These are phyloP conservation scores for Mellilla xanthometata DNA, from an alignment of 2,888 invertebrate genomes.

Conservation along the genomic window DNA sequence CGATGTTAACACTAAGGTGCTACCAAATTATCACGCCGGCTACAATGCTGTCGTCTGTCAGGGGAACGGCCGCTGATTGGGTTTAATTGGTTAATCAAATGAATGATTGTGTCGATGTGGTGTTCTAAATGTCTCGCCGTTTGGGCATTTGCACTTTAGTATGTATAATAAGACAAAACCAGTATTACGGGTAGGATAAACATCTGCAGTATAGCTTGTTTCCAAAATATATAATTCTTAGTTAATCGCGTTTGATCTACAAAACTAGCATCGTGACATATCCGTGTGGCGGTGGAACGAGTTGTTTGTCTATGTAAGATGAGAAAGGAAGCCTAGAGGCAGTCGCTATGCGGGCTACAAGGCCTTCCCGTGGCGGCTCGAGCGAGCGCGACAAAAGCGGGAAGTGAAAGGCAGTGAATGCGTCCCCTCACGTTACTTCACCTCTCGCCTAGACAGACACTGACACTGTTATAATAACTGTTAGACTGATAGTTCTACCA, in stretches of 20 bases:
- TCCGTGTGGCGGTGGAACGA: constrained; percentile 11
- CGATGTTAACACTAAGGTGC: constrained; percentile 24
- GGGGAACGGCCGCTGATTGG: constrained; percentile 15
- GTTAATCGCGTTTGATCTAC: not conserved
- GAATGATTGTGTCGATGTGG: constrained; percentile 2
- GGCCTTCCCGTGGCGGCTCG: constrained; percentile 71
- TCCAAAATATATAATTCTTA: not conserved
- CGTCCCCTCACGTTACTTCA: constrained; percentile 67
- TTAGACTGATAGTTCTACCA: constrained; percentile 23
- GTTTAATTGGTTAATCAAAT: constrained; percentile 19
- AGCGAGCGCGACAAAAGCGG: constrained; percentile 77
- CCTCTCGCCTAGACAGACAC: constrained; percentile 48
- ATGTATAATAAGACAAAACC: no score
- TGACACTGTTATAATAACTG: constrained; percentile 29
- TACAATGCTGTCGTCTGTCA: constrained; percentile 31
- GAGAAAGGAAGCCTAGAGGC: constrained; percentile 71
- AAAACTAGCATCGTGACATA: constrained; percentile 1
- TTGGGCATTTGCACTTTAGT: not conserved
- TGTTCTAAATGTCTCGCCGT: constrained; percentile 5
- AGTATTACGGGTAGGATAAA: no score
- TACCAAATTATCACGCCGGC: constrained; percentile 38
- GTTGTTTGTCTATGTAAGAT: constrained; percentile 50
- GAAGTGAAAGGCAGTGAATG: constrained; percentile 83
- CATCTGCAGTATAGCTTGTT: no score
- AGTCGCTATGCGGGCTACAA: constrained; percentile 66